A percentile compares a stretch with the other conserved stretches of the same genome.
Conservation (phyloP, 1,140 invertebrate species). For the Drosophila nigrodunni region DNA sequence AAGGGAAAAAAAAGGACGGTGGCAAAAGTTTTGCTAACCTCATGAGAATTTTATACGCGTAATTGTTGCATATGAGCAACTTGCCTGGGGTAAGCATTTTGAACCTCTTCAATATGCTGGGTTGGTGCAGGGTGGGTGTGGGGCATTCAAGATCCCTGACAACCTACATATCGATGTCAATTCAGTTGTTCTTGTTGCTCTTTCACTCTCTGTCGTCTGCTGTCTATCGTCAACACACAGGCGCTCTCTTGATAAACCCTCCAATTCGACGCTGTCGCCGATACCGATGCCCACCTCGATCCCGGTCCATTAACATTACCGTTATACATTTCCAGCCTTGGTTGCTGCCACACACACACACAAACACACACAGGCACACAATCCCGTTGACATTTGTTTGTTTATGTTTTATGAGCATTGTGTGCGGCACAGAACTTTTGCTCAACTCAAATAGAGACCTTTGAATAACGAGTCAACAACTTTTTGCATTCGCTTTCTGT, state of each 20-base stretch:
- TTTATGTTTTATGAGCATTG: slow-evolving; percentile 79
- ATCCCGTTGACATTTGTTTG: slow-evolving; percentile 70
- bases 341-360: slow-evolving; percentile 16
- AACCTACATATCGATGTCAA: slow-evolving; percentile 59
- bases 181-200: slow-evolving; percentile 42
- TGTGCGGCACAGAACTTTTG: slow-evolving; percentile 62
- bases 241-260: slow-evolving; percentile 24
- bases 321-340: slow-evolving; percentile 7
- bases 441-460: slow-evolving; percentile 43
- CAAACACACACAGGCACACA: not conserved
- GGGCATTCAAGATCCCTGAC: not conserved
- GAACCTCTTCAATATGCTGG: not conserved
- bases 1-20: slow-evolving; percentile 29
- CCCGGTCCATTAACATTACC: not conserved
- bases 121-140: not conserved
- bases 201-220: slow-evolving; percentile 66
- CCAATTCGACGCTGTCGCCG: not conserved
- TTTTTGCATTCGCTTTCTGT: slow-evolving; percentile 66
- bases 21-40: slow-evolving; percentile 54
- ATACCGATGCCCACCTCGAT: not conserved
- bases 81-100: slow-evolving; percentile 2
- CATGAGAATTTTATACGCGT: slow-evolving; percentile 22
- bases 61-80: slow-evolving; percentile 33
- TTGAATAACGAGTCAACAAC: slow-evolving; percentile 44
- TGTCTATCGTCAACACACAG: slow-evolving; percentile 41